Base-by-base conservation (phyloP, 2,797 vertebrate genomes). In the Hyperoplus lanceolatus region DNA sequence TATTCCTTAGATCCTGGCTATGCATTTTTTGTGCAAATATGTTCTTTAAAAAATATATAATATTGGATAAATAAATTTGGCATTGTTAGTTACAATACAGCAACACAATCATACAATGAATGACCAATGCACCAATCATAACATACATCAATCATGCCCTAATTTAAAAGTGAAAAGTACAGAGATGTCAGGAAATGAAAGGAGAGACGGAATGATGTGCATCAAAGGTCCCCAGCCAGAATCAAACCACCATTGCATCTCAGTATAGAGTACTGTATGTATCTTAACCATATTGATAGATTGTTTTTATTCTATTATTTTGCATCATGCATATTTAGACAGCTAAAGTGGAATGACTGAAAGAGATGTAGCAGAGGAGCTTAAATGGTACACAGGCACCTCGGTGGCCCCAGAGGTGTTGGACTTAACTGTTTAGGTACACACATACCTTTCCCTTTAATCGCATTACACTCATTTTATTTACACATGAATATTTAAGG, bases 401-500 rank as follows among this genome's bases (percentile, higher is more conserved):
- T n/a, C 55, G 50, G 48, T 60, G 43, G 39, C 15, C 64, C 6
- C 9, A 3, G 54, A 75, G 55, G 12, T 63, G 3, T 54, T 73
- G 4, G n/a, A 36, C 36, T 64, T 46, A 56, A 49, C 2, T 64
- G 13, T 60, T 8, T 42, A 49, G 36, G 16, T 36, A 18, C 53
- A 80, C 10, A 39, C 77, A 55, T 79, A 9, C 6, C n/a, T 64
- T 74, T 78, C 16, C 38, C 41, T 75, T 78, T 78, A 57, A 73
- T 74, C 49, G 78, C 71, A 82, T 83, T 75, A 68, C 4, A 21
- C 46, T 84, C 13, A 70, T 85, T 90, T 85, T 66, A 46, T 55
- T 75, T 79, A 76, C 69, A 64, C 59, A 38, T 0, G 39, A 61
- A 84, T 55, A 72, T 54, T 70, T 54, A 56, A 67, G 68, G 16